Percentiles rank a stretch among this genome's conserved stretches.
Evolutionary conservation across 2,113 vertebrate species (phyloP).

Genomic region (Mionectes macconnelli): DNA sequence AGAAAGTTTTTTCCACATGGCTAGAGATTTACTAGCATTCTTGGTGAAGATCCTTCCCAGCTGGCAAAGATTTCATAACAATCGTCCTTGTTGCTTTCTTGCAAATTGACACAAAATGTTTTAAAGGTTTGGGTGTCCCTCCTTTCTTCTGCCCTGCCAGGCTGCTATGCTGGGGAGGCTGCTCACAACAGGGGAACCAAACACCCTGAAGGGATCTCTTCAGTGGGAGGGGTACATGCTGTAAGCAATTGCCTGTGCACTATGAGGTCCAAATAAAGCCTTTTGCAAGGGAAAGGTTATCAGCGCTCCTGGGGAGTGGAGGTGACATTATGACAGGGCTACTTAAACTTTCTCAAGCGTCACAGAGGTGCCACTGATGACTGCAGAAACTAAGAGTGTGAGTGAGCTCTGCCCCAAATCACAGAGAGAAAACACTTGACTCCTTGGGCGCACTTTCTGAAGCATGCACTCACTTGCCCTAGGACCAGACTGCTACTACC

Average conservation of each 20-base stretch:
- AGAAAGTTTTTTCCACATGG: neutral
- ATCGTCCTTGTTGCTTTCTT: neutral
- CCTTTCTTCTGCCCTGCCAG: neutral
- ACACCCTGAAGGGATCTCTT: neutral
- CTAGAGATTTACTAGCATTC: neutral
- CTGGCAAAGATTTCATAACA: neutral
- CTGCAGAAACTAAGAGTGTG: neutral
- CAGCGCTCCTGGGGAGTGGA: neutral
- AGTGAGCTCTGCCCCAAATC: neutral
- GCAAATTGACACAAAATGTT: neutral
- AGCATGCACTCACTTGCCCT: neutral
- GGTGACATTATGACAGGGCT: rapidly evolving
- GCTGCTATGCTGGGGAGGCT: neutral
- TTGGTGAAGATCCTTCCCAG: neutral
- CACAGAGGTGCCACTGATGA: neutral
- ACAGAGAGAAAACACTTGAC: neutral
- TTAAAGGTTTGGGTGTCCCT: neutral
- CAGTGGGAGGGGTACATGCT: rapidly evolving
- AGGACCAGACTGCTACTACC: neutral
- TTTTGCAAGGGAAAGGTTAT: neutral
- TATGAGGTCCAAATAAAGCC: neutral
- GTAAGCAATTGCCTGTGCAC: neutral
- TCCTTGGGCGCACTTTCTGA: neutral
- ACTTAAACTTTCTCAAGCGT: neutral
- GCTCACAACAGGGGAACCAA: neutral